Evolutionary conservation across 2,888 invertebrate species (phyloP), one percentile per base, ranked within the genome.

Genomic region (Phengaris alcon): DNA sequence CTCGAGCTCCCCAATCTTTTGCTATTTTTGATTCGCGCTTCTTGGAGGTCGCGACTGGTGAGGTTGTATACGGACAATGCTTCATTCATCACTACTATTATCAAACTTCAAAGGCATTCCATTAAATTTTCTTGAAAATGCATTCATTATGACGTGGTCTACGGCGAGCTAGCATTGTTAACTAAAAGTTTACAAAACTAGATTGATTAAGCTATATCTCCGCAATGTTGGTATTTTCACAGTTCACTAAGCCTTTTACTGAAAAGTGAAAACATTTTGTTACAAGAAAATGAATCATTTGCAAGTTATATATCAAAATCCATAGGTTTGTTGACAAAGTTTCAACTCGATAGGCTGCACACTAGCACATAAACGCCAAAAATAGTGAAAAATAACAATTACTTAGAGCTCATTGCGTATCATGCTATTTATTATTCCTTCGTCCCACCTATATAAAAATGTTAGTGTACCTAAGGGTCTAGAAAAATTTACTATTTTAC

Each of bases 1-100:
- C 35, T 35, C 84, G 83, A 83, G 83, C 83, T 81, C 83, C 82
- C 83, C 84, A 85, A 82, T 86, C 85, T 87, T 77, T 44, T 3
- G 51, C 69, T 57, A 59, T 57, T 22, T 48, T 44, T 51, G 70
- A 48, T 75, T 70, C 70, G 48, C 70, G 70, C 57, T 44, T 52
- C 59, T 44, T 35, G 48, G 59, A 75, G 51, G 70, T 59, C 48
- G 70, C 70, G 51, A 51, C 57, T 22, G 12, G 59, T 69, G 22
- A 55, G 48, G 57, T 69, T 57, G 70, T 57, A 46, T 51, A 74
- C 70, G 51, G 52, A 72, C 72, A 35, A 54, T 72, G 72, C 52
- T 35, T 35, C 72, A 54, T 54, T 72, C 70, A 22, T 52, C 13
- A 35, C 72, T 72, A 54, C 54, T 72, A 72, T 72, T 72, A 35